Evolutionary conservation across 2,888 invertebrate species (phyloP).

Genomic region (Hypomecis atomaria): DNA sequence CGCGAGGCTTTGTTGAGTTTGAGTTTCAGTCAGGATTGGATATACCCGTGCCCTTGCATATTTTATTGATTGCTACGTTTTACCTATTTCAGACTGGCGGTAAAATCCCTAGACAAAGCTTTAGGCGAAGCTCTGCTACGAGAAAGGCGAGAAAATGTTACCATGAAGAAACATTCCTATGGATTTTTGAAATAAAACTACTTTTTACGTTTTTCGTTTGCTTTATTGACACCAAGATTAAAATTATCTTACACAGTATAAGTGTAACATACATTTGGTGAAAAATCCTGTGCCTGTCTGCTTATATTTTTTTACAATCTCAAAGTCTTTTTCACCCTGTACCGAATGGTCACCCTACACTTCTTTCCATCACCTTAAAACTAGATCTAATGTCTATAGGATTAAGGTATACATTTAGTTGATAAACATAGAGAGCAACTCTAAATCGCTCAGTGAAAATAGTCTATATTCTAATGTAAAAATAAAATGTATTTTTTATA

Average conservation of each 20-base stretch:
- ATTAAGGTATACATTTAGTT: constrained; percentile 2
- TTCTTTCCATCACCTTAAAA: constrained; percentile 9
- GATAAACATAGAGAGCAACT: constrained; percentile 6
- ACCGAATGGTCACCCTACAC: constrained; percentile 4
- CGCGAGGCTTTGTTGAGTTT: no score
- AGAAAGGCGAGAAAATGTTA: constrained; percentile 74
- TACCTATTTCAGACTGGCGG: constrained; percentile 58
- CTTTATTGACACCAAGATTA: constrained; percentile 54
- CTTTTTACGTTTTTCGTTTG: constrained; percentile 35
- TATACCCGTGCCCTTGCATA: not conserved
- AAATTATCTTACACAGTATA: constrained; percentile 11
- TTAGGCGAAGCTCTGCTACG: constrained; percentile 86
- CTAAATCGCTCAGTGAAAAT: constrained; percentile 5
- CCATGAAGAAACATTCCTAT: constrained; percentile 76
- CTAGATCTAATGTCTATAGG: constrained; percentile 1
- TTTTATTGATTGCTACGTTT: not conserved
- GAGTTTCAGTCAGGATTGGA: not conserved
- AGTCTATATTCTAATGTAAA: not conserved
- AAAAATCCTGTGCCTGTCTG: not conserved
- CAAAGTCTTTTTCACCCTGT: constrained; percentile 17
- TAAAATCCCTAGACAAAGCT: constrained; percentile 87
- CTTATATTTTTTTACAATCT: not conserved
- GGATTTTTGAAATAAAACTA: constrained; percentile 82
- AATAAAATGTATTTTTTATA: not conserved
- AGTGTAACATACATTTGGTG: not conserved